phyloP scores from a whole-genome alignment of 2,888 invertebrate genomes.

The Cheilosia urbana region DNA sequence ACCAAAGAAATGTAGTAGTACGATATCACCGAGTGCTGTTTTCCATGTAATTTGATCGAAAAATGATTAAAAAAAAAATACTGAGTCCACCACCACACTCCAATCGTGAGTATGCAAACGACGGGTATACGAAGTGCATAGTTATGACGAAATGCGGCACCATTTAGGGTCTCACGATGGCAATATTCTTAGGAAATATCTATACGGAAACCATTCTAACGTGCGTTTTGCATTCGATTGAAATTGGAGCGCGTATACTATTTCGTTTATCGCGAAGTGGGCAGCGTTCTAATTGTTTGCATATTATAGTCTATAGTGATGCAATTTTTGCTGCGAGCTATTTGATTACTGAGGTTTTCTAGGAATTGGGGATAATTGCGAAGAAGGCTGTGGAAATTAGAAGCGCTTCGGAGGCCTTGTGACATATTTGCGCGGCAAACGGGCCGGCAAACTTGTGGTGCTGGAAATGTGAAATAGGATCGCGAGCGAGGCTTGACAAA shows the following conservation, averaged over 20 bases:
- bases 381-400: constrained; percentile 20
- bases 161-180: constrained; percentile 57
- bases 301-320: background rate
- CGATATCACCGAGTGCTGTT: constrained; percentile 26
- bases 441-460: background rate
- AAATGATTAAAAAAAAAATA: constrained; percentile 27
- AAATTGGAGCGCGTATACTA: constrained; percentile 35
- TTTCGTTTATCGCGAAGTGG: background rate
- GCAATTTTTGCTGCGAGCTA: background rate
- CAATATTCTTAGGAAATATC: constrained; percentile 50
- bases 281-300: constrained; percentile 10
- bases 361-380: constrained; percentile 23
- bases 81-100: background rate
- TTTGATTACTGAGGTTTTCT: constrained; percentile 18
- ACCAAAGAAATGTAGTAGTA: constrained; percentile 12
- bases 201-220: constrained; percentile 17
- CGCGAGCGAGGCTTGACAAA: too few relatives aligned
- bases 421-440: constrained; percentile 2
- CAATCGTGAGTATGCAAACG: background rate
- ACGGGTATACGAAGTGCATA: constrained; percentile 1
- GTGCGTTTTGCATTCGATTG: constrained; percentile 48
- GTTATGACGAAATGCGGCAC: constrained; percentile 55
- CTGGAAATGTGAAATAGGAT: background rate
- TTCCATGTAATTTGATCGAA: constrained; percentile 59
- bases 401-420: constrained; percentile 20